Percentiles rank a stretch among this genome's conserved stretches.
phyloP scores from a whole-genome alignment of 2,113 vertebrate species.

The Odontesthes bonariensis region DNA sequence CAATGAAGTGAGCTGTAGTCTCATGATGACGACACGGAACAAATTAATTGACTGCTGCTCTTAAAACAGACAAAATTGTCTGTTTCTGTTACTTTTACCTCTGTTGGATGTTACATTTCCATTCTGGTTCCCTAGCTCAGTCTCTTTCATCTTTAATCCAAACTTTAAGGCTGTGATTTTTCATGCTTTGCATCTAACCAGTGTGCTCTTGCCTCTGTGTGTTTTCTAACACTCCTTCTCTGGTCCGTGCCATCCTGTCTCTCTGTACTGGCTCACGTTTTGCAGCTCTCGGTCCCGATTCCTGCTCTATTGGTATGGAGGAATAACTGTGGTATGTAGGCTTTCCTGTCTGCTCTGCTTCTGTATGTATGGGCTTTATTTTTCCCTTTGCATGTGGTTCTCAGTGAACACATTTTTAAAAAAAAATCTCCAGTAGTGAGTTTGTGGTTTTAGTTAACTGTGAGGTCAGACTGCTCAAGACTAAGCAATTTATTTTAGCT shows the following conservation, averaged over 20 bases:
- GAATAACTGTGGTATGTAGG: conserved; percentile 92
- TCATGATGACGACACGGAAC: not conserved
- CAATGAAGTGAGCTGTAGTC: not conserved
- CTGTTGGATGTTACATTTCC: conserved; percentile 6
- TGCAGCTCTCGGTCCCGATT: conserved; percentile 92
- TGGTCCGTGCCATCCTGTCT: conserved; percentile 78
- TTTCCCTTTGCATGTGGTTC: conserved; percentile 8
- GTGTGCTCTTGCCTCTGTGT: conserved; percentile 61
- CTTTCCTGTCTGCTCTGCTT: conserved; percentile 73
- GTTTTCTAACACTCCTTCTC: conserved; percentile 62
- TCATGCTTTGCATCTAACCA: conserved; percentile 69
- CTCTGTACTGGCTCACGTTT: conserved; percentile 62
- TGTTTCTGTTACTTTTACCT: conserved; percentile 8
- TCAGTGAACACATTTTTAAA: conserved; percentile 13
- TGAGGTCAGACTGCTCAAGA: not conserved
- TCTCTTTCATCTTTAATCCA: conserved; percentile 41
- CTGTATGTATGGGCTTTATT: conserved; percentile 31
- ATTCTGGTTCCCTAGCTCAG: conserved; percentile 17
- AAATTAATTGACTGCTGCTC: not conserved
- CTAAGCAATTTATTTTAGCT: not conserved
- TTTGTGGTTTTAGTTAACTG: not conserved
- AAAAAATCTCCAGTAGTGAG: not conserved
- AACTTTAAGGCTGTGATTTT: conserved; percentile 34
- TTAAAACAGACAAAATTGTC: not conserved
- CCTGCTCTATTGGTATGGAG: conserved; percentile 95